Evolutionary conservation across 2,888 invertebrate genomes (phyloP), one percentile per base, ranked within the genome.

Genomic region (Ectemnius continuus): DNA sequence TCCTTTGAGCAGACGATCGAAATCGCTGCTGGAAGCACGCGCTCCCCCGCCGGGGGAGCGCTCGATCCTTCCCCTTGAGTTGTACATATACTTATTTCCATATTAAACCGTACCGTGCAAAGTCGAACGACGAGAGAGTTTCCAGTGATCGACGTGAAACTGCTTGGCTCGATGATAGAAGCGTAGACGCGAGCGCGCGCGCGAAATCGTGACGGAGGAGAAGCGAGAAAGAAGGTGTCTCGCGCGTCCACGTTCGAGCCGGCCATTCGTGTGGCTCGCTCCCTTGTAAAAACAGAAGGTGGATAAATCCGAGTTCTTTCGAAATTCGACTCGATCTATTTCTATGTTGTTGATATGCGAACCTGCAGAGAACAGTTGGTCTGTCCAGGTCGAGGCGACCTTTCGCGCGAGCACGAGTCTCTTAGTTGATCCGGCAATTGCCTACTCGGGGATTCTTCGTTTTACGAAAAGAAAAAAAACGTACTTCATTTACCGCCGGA

Each of bases 141-240:
- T 14, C 52, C 58, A 59, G 72, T 36, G 65, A 76, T 73, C 72
- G 78, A 74, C 70, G 80, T 63, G 72, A 73, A 69, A 65, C 70
- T 63, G 74, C 70, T 81, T 69, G 70, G 69, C 76, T 75, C 59
- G 68, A 64, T 36, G 36, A 58, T 60, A 20, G 48, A 62, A 47
- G 47, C 23, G 11, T n/a, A 56, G 57, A 68, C 57, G 20, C 60
- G 45, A 4, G 11, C 11, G 62, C 58, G 23, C 36, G 56, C 70
- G 73, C 52, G 52, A n/a, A 45, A 36, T 36, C 36, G 36, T 36
- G 1, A 11, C 36, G 36, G 23, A 36, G 36, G 8, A 36, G 67
- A 67, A 11, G 8, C 58, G 58, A 46, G 60, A 65, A 64, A 46
- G 60, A 65, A 46, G 23, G 48, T 59, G 36, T 36, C 36, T 36